These are phyloP conservation scores for Athalia rosae DNA, from an alignment of 2,888 invertebrate genomes.

Conservation along the genomic window DNA sequence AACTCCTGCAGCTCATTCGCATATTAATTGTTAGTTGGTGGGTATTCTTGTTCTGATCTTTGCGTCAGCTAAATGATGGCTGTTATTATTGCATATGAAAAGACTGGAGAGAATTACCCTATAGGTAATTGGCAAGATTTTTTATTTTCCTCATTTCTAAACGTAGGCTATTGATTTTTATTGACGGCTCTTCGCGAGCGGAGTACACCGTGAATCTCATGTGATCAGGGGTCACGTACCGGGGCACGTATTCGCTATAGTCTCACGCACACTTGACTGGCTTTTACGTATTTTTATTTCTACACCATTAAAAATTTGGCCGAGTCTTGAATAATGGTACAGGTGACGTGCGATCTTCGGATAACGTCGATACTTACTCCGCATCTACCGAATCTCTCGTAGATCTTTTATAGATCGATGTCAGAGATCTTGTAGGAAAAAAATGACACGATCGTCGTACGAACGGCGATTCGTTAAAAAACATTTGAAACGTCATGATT, in stretches of 20 bases:
- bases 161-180: not conserved
- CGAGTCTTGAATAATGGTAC: no score
- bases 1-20: not conserved
- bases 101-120: not conserved
- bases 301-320: no score
- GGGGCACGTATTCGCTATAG: no score
- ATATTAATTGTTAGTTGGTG: constrained; percentile 10
- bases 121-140: constrained; percentile 8
- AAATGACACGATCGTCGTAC: not conserved
- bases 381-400: no score
- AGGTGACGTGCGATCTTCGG: no score
- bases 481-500: not conserved
- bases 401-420: no score
- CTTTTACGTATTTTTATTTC: no score
- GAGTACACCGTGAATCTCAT: no score
- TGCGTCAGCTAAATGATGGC: not conserved
- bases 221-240: no score
- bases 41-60: constrained; percentile 14
- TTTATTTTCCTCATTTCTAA: not conserved
- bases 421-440: not conserved
- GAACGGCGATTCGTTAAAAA: not conserved
- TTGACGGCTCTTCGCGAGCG: not conserved
- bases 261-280: no score
- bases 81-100: constrained; percentile 7
- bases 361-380: no score